phyloP scores from a whole-genome alignment of 1,140 invertebrate species.

The Formica exsecta region DNA sequence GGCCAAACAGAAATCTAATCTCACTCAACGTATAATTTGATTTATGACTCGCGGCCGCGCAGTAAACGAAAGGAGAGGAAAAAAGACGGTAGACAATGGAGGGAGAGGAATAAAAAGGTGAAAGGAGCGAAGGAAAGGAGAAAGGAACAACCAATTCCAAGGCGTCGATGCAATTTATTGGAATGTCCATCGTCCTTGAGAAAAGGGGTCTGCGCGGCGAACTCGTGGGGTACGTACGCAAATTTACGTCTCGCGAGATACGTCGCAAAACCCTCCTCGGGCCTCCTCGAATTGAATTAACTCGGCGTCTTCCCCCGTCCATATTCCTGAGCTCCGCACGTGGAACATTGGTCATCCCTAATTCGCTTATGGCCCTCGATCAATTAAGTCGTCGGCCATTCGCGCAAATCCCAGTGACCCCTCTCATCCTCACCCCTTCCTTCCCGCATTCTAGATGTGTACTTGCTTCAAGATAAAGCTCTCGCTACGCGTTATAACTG shows the following conservation, averaged over 20 bases:
- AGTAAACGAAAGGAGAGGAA: constrained; percentile 39
- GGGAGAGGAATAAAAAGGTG: not conserved
- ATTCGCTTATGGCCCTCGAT: constrained; percentile 79
- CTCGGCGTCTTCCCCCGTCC: constrained; percentile 71
- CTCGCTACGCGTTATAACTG: constrained; percentile 34
- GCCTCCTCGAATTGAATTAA: constrained; percentile 77
- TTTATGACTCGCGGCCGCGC: constrained; percentile 78
- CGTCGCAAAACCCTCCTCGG: constrained; percentile 72
- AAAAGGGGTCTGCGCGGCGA: constrained; percentile 20
- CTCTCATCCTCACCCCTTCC: not conserved
- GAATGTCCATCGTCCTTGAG: constrained; percentile 70
- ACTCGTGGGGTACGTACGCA: constrained; percentile 68
- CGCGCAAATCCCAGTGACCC: constrained; percentile 74
- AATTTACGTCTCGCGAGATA: constrained; percentile 78
- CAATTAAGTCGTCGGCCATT: constrained; percentile 78
- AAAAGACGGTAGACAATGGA: not conserved
- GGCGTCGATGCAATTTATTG: constrained; percentile 79
- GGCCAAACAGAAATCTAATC: constrained; percentile 85
- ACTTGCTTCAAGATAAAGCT: constrained; percentile 50
- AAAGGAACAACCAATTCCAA: constrained; percentile 63
- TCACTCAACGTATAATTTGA: constrained; percentile 83
- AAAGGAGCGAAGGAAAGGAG: constrained; percentile 11
- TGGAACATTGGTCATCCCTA: constrained; percentile 79
- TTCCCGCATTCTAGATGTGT: constrained; percentile 32
- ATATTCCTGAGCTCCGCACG: constrained; percentile 74